These are phyloP conservation scores for Eupeodes latifasciatus DNA, from an alignment of 2,888 invertebrate genomes.

Conservation along the genomic window DNA sequence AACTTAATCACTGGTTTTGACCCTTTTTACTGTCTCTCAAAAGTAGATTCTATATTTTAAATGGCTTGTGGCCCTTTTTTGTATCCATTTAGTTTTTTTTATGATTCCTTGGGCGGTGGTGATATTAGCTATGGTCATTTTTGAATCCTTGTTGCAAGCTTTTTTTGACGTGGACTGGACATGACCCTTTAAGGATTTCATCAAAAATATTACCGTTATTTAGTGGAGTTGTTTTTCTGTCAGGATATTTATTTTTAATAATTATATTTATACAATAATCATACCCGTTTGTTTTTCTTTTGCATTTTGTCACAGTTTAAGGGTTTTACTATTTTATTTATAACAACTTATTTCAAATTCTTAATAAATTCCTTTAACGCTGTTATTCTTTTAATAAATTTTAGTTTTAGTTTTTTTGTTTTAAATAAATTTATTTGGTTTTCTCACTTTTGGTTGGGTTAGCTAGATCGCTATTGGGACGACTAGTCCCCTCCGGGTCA, in stretches of 20 bases:
- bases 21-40: slow-evolving; percentile 17
- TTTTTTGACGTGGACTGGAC: no score
- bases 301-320: slow-evolving; percentile 11
- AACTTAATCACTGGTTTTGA: slow-evolving; percentile 29
- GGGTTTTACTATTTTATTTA: background rate
- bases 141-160: no score
- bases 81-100: no score
- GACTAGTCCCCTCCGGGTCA: slow-evolving; percentile 87
- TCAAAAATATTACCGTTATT: slow-evolving; percentile 21
- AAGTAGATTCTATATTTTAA: background rate
- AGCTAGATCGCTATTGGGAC: slow-evolving; percentile 71
- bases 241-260: background rate
- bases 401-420: slow-evolving; percentile 5
- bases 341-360: slow-evolving; percentile 36
- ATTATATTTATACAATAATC: slow-evolving; percentile 34
- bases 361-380: slow-evolving; percentile 65
- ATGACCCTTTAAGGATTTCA: background rate
- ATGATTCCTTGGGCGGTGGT: no score
- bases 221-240: slow-evolving; percentile 22
- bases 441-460: slow-evolving; percentile 69
- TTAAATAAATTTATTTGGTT: slow-evolving; percentile 56
- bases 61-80: no score
- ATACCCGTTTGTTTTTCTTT: slow-evolving; percentile 48
- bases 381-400: slow-evolving; percentile 24
- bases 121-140: no score